Evolutionary conservation across 2,888 invertebrate species (phyloP).

Genomic region (Antheraea yamamai): DNA sequence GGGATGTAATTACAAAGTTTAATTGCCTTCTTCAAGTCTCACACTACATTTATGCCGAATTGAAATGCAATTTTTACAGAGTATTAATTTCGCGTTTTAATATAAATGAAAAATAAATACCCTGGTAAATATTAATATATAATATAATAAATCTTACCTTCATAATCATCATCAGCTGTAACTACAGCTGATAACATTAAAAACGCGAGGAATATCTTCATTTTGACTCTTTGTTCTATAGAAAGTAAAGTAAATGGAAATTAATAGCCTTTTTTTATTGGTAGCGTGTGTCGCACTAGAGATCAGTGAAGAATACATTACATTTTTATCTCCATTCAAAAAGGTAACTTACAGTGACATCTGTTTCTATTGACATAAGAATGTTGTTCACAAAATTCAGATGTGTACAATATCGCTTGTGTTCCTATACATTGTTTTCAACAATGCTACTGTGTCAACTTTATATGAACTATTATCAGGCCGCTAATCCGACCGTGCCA

Average conservation of each 20-base stretch:
- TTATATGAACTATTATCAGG: not conserved
- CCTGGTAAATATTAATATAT: not conserved
- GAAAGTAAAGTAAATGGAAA: no score
- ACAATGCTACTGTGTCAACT: not conserved
- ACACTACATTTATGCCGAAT: no score
- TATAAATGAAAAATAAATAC: no score
- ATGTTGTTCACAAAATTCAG: not conserved
- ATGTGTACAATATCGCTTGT: not conserved
- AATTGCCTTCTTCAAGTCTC: no score
- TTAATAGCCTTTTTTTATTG: no score
- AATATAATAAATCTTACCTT: not conserved
- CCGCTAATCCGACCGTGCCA: not conserved
- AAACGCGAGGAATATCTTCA: constrained; percentile 20
- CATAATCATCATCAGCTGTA: not conserved
- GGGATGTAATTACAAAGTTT: no score
- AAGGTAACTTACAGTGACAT: not conserved
- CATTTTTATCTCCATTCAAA: not conserved
- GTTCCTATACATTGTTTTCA: not conserved
- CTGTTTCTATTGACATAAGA: not conserved
- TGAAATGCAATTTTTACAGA: no score
- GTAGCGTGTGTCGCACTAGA: not conserved
- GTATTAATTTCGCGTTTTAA: no score
- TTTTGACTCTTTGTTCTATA: not conserved
- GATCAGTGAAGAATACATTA: not conserved
- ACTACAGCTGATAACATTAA: constrained; percentile 18